Percentiles rank a stretch among this genome's conserved stretches.
phyloP scores from a whole-genome alignment of 2,797 vertebrate species.

The Apodemus agrarius region DNA sequence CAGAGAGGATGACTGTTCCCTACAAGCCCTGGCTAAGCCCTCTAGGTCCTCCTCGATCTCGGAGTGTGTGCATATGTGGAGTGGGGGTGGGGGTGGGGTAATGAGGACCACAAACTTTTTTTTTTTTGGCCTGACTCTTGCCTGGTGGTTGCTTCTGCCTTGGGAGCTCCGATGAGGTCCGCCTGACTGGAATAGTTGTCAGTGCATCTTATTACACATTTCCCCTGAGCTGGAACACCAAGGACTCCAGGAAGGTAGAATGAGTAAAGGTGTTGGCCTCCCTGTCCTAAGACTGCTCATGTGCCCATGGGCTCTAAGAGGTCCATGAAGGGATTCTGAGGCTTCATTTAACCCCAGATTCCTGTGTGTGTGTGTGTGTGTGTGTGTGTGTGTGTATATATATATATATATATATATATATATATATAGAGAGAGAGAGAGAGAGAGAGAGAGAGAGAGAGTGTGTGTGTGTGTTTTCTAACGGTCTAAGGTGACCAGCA shows the following conservation, averaged over 20 bases:
- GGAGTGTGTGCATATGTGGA: too few species aligned
- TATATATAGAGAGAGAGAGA: too few species aligned
- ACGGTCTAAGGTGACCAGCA: background rate
- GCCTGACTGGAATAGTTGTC: background rate
- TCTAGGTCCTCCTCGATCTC: background rate
- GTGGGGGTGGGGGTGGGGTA: rapidly evolving
- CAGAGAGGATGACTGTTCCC: background rate
- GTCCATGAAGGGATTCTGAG: background rate
- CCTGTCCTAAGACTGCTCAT: background rate
- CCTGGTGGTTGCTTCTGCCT: background rate
- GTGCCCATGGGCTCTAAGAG: background rate
- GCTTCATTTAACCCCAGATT: background rate
- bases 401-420: too few species aligned
- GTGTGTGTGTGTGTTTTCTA: background rate
- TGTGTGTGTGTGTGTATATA: too few species aligned
- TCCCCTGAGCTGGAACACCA: background rate
- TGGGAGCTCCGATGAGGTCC: background rate
- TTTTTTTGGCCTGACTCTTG: background rate
- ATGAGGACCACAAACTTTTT: background rate
- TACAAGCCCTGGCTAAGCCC: background rate
- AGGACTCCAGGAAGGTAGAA: background rate
- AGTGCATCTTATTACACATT: too few species aligned
- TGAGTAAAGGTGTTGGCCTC: background rate
- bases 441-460: too few species aligned
- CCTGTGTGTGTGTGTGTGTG: background rate